Base-by-base conservation (phyloP, 2,888 invertebrate species). In the Catocala fraxini region DNA sequence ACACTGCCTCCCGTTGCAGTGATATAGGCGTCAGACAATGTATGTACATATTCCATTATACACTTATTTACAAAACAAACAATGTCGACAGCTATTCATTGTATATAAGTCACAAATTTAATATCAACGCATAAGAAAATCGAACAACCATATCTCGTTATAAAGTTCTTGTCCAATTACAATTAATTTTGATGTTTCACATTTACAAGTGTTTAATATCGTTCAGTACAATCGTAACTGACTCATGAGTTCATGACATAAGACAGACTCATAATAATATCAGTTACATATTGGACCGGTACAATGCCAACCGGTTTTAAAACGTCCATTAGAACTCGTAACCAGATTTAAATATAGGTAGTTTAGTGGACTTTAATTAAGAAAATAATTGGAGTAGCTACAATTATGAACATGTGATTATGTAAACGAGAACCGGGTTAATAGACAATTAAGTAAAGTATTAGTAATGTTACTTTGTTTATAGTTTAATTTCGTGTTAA, bases 371-470 rank as follows among this genome's bases (percentile, higher is more conserved):
- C 11, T 35, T 49, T 15, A 49, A 33, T 49, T 34, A 33, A 6
- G 12, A 56, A 49, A 47, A n/a, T 25, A 48, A 56, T 15, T 48
- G 42, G 34, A 34, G 5, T 47, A 25, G 25, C 3, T 25, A 47
- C 10, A 42, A 25, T 48, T 11, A 53, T 33, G n/a, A 56, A 48
- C 15, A 48, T 2, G 25, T 11, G 15, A 10, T 48, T 56, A 48
- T n/a, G 15, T 48, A 25, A 55, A 56, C 33, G 25, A 6, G 15
- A 45, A 34, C 34, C 35, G 15, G 42, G 15, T 53, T 53, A 53
- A 42, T 52, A 7, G 13, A 42, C 42, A 42, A 42, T 42, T 11
- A 42, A 10, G 42, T 11, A 10, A 42, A 42, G 10, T 10, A 42
- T 11, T 42, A 39, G 0, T 6, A 39, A 1, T 39, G 35, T 39